A percentile compares a stretch with the other conserved stretches of the same genome.
These are phyloP conservation scores for Pithys albifrons DNA, from an alignment of 2,113 vertebrate species.

Conservation along the genomic window DNA sequence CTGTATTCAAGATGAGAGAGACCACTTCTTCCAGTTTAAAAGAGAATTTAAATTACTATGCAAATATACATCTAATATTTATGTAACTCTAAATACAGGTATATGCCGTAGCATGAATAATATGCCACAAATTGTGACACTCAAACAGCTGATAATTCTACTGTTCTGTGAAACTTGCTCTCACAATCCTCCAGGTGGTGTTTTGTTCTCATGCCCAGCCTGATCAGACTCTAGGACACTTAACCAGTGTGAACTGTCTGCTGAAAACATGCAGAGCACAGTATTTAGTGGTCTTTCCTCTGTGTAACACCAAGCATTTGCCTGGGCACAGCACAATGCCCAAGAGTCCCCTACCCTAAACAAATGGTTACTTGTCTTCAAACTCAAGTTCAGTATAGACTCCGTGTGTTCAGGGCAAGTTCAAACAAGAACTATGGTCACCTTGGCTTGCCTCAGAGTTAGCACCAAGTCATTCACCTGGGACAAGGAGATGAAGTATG, in stretches of 20 bases:
- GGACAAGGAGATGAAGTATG: not conserved
- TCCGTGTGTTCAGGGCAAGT: not conserved
- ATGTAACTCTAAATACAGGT: not conserved
- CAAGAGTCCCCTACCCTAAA: not conserved
- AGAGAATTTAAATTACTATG: not conserved
- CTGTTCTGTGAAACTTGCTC: not conserved
- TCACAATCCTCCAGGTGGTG: not conserved
- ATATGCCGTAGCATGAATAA: not conserved
- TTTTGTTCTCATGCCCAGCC: not conserved
- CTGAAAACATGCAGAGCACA: not conserved
- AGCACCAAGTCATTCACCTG: not conserved
- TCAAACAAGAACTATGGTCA: not conserved
- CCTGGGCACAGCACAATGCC: not conserved
- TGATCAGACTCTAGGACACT: not conserved
- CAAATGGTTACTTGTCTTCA: not conserved
- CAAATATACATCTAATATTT: not conserved
- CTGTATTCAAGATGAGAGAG: not conserved
- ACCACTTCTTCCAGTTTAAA: not conserved
- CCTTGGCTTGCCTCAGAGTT: not conserved
- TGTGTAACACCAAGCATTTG: not conserved
- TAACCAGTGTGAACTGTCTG: not conserved
- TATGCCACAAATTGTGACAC: not conserved
- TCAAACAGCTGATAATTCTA: not conserved
- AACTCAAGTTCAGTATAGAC: not conserved
- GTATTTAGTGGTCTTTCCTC: accelerated